Evolutionary conservation across 2,113 vertebrate species (phyloP).

Genomic region (Polyodon spathula): DNA sequence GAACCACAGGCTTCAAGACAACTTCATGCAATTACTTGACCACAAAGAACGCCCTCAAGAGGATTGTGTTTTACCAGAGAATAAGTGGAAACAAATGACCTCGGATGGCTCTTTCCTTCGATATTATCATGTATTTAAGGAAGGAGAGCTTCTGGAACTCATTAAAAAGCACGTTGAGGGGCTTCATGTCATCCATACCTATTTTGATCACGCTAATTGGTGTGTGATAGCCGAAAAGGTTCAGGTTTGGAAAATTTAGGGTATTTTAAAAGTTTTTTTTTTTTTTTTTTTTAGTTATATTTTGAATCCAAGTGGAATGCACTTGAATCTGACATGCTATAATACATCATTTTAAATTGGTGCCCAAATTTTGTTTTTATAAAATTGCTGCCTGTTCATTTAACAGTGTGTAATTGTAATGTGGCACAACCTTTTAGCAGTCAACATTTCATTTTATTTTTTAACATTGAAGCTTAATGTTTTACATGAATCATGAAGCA

Average conservation of each 20-base stretch:
- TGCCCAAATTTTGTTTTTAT: too few species aligned
- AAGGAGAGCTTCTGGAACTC: conserved; percentile 50
- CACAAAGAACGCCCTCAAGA: conserved; percentile 33
- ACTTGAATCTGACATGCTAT: too few species aligned
- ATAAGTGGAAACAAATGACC: neutral
- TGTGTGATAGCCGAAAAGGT: conserved; percentile 54
- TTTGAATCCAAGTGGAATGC: too few species aligned
- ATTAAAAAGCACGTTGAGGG: conserved; percentile 45
- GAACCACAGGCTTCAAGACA: conserved; percentile 13
- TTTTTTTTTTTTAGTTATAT: conserved; percentile 11
- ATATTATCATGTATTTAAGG: conserved; percentile 58
- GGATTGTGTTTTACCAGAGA: neutral
- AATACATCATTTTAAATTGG: too few species aligned
- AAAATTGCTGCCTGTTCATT: too few species aligned
- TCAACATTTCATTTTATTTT: too few species aligned
- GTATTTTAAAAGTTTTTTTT: conserved; percentile 37
- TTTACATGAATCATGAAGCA: too few species aligned
- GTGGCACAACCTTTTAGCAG: too few species aligned
- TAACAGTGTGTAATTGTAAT: too few species aligned
- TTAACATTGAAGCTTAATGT: too few species aligned
- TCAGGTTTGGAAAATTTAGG: conserved; percentile 40
- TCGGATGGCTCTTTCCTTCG: conserved; percentile 40
- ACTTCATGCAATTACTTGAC: conserved; percentile 18
- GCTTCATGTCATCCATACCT: conserved; percentile 48
- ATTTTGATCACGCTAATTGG: conserved; percentile 56